A percentile compares a stretch with the other conserved stretches of the same genome.
phyloP scores from a whole-genome alignment of 2,888 invertebrate genomes.

The Prosapia bicincta region DNA sequence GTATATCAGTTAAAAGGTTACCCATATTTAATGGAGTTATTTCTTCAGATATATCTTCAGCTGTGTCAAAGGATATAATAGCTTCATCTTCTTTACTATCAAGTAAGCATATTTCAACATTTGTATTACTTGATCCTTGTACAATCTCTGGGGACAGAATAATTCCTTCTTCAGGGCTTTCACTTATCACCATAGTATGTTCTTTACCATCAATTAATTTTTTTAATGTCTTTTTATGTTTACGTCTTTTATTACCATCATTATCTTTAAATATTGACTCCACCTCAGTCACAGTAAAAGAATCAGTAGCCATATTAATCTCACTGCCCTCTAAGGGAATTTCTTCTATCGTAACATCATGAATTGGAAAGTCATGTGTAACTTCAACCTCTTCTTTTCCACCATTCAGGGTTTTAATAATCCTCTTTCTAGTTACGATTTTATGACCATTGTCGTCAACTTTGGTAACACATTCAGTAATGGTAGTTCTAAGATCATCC shows the following conservation, averaged over 20 bases:
- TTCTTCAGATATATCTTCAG: neutral
- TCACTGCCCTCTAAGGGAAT: conserved; percentile 41
- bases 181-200: conserved; percentile 27
- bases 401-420: conserved; percentile 40
- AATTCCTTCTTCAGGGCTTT: conserved; percentile 18
- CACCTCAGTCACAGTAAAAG: conserved; percentile 29
- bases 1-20: conserved; percentile 5
- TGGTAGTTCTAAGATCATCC: neutral
- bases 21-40: neutral
- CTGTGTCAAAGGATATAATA: neutral
- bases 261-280: conserved; percentile 38
- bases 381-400: conserved; percentile 31
- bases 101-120: neutral
- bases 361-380: neutral
- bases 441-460: conserved; percentile 37
- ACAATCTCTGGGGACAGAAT: neutral
- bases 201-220: conserved; percentile 32
- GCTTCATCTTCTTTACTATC: neutral
- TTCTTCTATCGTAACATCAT: conserved; percentile 29
- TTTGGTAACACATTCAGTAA: neutral
- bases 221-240: conserved; percentile 24
- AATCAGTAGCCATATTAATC: conserved; percentile 40
- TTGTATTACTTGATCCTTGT: neutral
- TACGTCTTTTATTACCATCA: conserved; percentile 15
- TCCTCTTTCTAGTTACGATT: conserved; percentile 47